Evolutionary conservation across 2,113 vertebrate genomes (phyloP).

Genomic region (Camelus bactrianus): DNA sequence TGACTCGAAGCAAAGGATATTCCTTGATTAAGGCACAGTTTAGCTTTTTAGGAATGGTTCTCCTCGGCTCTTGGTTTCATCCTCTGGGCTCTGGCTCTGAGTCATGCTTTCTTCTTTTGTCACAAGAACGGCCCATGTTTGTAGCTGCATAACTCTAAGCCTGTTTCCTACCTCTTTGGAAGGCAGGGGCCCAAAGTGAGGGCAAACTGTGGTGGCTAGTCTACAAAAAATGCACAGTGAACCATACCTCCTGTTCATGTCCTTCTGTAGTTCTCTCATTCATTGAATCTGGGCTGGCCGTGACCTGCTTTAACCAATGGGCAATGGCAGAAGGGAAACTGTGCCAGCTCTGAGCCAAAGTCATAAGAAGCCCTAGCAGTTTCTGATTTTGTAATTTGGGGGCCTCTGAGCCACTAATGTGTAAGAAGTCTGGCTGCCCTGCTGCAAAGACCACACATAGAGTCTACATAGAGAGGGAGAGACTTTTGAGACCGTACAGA

Average conservation of each 20-base stretch:
- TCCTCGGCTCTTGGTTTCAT: not conserved
- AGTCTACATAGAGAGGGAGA: not conserved
- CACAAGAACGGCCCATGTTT: not conserved
- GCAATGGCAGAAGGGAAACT: not conserved
- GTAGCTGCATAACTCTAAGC: not conserved
- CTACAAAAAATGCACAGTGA: not conserved
- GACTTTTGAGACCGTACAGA: not conserved
- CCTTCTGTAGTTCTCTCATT: not conserved
- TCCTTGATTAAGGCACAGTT: not conserved
- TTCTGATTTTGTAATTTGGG: not conserved
- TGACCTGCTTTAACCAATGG: not conserved
- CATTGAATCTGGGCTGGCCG: not conserved
- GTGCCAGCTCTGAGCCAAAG: not conserved
- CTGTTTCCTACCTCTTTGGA: not conserved
- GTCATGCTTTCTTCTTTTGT: conserved; percentile 1
- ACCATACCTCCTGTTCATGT: not conserved
- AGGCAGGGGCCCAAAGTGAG: not conserved
- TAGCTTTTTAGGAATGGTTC: not conserved
- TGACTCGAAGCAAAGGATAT: not conserved
- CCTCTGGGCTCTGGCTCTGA: not conserved
- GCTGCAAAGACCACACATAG: not conserved
- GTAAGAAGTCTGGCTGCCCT: not conserved
- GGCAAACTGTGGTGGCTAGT: not conserved
- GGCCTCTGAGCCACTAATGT: not conserved
- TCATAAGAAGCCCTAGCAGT: not conserved